Evolutionary conservation across 2,113 vertebrate genomes (phyloP).

Genomic region (Camelus bactrianus): DNA sequence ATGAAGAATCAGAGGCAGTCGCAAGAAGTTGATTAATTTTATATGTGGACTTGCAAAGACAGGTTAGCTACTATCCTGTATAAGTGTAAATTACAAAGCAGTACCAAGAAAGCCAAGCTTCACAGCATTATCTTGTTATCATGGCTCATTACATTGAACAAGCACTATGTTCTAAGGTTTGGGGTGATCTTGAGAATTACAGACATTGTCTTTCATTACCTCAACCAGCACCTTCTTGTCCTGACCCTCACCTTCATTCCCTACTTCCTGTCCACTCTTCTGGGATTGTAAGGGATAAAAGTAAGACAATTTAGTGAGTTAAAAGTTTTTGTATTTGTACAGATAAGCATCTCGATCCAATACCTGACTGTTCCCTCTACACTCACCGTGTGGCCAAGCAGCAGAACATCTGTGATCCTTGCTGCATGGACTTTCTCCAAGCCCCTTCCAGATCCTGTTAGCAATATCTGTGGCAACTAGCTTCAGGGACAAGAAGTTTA

Average conservation of each 20-base stretch:
- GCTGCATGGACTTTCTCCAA: background rate
- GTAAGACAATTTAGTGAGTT: background rate
- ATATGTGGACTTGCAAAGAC: conserved; percentile 73
- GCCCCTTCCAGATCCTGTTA: background rate
- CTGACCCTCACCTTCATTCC: background rate
- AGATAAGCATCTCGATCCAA: background rate
- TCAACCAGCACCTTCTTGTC: background rate
- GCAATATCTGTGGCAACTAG: background rate
- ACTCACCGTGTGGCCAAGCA: background rate
- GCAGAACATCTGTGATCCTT: background rate
- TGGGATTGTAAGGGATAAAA: background rate
- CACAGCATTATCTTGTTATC: conserved; percentile 32
- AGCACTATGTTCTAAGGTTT: background rate
- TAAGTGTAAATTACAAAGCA: conserved; percentile 46
- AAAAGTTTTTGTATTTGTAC: conserved; percentile 13
- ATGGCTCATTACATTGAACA: background rate
- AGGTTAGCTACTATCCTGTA: conserved; percentile 58
- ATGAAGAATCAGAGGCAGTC: conserved; percentile 59
- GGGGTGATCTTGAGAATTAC: background rate
- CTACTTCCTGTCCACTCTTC: background rate
- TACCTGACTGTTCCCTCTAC: background rate
- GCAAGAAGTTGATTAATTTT: conserved; percentile 73
- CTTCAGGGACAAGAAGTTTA: conserved; percentile 23
- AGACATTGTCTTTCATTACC: background rate
- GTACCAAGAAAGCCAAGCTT: conserved; percentile 37